Evolutionary conservation across 2,888 invertebrate genomes (phyloP).

Genomic region (Latheticus oryzae): DNA sequence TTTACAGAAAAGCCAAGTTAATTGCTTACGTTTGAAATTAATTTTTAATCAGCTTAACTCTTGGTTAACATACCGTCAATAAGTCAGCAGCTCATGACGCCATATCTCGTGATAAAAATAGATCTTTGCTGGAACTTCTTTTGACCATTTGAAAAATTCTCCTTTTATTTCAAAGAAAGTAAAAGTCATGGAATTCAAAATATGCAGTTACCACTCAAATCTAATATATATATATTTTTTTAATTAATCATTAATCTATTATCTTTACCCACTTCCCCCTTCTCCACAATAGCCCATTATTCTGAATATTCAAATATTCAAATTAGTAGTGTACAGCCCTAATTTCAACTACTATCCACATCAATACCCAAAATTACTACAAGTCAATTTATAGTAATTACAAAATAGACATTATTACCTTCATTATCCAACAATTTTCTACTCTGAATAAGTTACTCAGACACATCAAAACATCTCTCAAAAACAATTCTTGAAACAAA

Average conservation of each 20-base stretch:
- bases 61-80: slow-evolving; percentile 3
- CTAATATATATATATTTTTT: no score
- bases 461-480: no score
- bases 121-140: slow-evolving; percentile 25
- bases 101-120: slow-evolving; percentile 15
- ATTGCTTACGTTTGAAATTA: slow-evolving; percentile 4
- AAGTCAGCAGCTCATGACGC: slow-evolving; percentile 21
- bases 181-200: no score
- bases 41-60: slow-evolving; percentile 9
- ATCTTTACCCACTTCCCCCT: slow-evolving; percentile 31
- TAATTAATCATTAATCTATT: slow-evolving; percentile 16
- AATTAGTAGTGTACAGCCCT: slow-evolving; percentile 13
- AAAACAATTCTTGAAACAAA: no score
- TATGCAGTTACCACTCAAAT: no score
- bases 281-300: slow-evolving; percentile 1
- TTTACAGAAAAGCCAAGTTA: not conserved
- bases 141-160: slow-evolving; percentile 6
- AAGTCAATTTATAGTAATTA: slow-evolving; percentile 19
- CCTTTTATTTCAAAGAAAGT: slow-evolving; percentile 1
- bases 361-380: slow-evolving; percentile 23
- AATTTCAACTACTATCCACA: slow-evolving; percentile 20
- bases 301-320: slow-evolving; percentile 17
- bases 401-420: slow-evolving; percentile 20
- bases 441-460: no score
- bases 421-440: slow-evolving; percentile 11